These are phyloP conservation scores for Hydrochoerus hydrochaeris DNA, from an alignment of 2,113 vertebrate genomes.

Conservation along the genomic window DNA sequence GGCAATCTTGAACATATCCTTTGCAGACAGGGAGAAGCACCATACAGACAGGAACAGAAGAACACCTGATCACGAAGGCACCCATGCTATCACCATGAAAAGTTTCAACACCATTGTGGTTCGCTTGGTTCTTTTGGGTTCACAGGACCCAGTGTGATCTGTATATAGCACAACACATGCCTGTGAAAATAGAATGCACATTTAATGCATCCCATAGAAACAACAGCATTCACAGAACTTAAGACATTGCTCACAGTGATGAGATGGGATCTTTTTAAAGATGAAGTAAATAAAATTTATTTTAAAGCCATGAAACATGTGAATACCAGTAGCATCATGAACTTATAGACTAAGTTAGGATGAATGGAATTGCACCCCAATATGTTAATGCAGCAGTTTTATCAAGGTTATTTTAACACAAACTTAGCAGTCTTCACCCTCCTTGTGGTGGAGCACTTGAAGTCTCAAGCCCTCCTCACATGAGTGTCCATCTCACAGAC, in stretches of 20 bases:
- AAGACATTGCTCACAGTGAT: background rate
- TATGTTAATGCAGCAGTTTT: background rate
- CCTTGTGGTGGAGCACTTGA: background rate
- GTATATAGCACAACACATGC: background rate
- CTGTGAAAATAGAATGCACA: background rate
- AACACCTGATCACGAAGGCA: background rate
- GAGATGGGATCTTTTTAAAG: background rate
- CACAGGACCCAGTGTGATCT: background rate
- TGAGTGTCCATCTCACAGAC: background rate
- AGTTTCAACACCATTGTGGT: background rate
- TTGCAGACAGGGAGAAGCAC: background rate
- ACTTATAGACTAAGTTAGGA: background rate
- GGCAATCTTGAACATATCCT: background rate
- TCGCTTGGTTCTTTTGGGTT: background rate
- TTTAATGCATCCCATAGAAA: background rate
- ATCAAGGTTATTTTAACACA: background rate
- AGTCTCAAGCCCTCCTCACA: background rate
- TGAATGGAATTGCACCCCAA: background rate
- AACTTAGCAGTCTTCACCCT: background rate
- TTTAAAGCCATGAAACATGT: slow-evolving; percentile 5
- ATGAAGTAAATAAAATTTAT: background rate
- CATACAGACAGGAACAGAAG: background rate
- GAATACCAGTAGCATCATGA: background rate
- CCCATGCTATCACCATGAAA: background rate
- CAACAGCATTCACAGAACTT: background rate